phyloP scores from a whole-genome alignment of 1,140 invertebrate species.

The Drosophila tsacasi region DNA sequence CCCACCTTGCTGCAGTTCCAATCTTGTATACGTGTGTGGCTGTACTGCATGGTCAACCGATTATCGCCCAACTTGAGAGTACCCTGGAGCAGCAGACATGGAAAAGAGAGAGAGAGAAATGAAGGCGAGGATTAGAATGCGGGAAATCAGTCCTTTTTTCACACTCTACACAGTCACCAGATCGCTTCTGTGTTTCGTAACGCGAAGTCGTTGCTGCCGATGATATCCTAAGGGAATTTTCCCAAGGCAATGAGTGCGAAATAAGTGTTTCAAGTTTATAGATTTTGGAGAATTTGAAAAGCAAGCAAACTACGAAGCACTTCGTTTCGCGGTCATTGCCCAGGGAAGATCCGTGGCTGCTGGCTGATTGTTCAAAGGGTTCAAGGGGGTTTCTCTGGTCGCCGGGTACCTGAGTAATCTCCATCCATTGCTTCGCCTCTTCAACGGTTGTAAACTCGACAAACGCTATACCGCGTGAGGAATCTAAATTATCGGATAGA shows the following conservation, averaged over 20 bases:
- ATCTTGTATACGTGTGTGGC: slow-evolving; percentile 88
- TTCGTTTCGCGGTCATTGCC: slow-evolving; percentile 1
- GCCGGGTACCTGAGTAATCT: slow-evolving; percentile 94
- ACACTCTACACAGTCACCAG: slow-evolving; percentile 85
- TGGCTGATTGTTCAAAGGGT: slow-evolving; percentile 10
- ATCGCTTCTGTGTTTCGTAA: slow-evolving; percentile 74
- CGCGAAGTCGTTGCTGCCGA: slow-evolving; percentile 47
- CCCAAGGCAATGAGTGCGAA: slow-evolving; percentile 24
- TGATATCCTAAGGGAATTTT: slow-evolving; percentile 23
- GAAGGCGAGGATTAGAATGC: slow-evolving; percentile 62
- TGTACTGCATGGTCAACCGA: slow-evolving; percentile 90
- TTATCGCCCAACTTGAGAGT: slow-evolving; percentile 90
- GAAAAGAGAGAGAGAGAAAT: slow-evolving; percentile 70
- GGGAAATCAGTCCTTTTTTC: slow-evolving; percentile 42
- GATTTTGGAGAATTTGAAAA: not conserved
- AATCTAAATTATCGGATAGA: slow-evolving; percentile 89
- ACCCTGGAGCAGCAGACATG: slow-evolving; percentile 86
- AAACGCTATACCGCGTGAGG: slow-evolving; percentile 96
- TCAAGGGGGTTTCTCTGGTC: slow-evolving; percentile 35
- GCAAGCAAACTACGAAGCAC: not conserved
- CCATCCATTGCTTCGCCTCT: slow-evolving; percentile 96
- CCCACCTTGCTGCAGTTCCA: slow-evolving; percentile 89
- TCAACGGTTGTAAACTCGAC: slow-evolving; percentile 96
- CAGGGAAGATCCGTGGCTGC: slow-evolving; percentile 6
- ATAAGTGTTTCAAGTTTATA: slow-evolving; percentile 45